Percentiles rank a stretch among this genome's conserved stretches.
Conservation (phyloP, 37 sponge, comb jelly and placozoan genomes). For the Ianthella basta region DNA sequence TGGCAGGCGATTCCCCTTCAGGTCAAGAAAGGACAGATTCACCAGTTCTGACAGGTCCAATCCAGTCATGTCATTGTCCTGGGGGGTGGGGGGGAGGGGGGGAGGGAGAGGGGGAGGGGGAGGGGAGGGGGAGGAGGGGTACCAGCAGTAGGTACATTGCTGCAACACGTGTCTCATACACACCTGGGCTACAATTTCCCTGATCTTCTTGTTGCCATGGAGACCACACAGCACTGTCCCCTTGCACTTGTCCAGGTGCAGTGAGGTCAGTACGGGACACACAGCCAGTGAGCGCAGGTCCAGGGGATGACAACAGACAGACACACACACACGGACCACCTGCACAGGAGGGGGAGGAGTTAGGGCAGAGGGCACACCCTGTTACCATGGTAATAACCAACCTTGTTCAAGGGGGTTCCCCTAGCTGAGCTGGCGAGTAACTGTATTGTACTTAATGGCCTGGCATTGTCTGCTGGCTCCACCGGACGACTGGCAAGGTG, state of each 20-base stretch:
- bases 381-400: background rate
- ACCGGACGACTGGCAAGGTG: no score
- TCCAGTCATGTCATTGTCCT: background rate
- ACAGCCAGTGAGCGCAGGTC: conserved; percentile 6
- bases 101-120: background rate
- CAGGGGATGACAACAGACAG: background rate
- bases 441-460: background rate
- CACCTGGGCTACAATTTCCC: conserved; percentile 16
- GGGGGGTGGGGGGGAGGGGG: background rate
- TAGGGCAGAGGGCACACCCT: background rate
- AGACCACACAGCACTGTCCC: no score
- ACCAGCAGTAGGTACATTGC: background rate
- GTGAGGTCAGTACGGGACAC: background rate
- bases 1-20: background rate
- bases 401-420: conserved; percentile 13
- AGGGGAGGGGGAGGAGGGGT: background rate
- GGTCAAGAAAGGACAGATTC: background rate
- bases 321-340: conserved; percentile 10
- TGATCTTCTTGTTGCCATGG: background rate
- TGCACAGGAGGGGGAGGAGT: background rate
- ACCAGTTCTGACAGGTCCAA: background rate
- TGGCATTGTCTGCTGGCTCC: background rate
- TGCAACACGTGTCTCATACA: background rate
- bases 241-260: background rate
- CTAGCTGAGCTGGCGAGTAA: conserved; percentile 3